Percentiles rank a stretch among this genome's conserved stretches.
phyloP scores from a whole-genome alignment of 1,140 invertebrate species.

The Bombus superbus region DNA sequence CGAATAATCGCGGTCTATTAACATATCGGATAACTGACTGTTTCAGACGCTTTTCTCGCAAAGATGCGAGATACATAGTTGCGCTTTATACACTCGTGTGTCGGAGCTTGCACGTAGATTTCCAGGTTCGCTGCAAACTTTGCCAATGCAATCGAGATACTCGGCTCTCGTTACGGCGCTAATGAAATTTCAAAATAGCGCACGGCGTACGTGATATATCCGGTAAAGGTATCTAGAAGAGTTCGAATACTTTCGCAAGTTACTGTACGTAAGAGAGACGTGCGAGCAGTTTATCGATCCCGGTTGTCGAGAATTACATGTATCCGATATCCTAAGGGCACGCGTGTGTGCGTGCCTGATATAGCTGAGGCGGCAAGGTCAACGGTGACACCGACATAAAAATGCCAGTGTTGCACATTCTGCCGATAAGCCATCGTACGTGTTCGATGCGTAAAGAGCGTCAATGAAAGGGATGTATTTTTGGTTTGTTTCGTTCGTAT shows the following conservation, averaged over 20 bases:
- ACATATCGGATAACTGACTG: too few relatives aligned
- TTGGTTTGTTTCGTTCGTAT: neutral
- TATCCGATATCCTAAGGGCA: constrained; percentile 11
- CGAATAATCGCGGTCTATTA: too few relatives aligned
- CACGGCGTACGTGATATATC: too few relatives aligned
- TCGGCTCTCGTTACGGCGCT: neutral
- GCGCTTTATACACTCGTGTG: too few relatives aligned
- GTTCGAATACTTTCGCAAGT: neutral
- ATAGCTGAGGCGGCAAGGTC: constrained; percentile 53
- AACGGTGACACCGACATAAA: constrained; percentile 41
- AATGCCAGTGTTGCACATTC: constrained; percentile 47
- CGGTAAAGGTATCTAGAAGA: too few relatives aligned
- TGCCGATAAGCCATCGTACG: constrained; percentile 56
- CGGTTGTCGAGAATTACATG: constrained; percentile 29
- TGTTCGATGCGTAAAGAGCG: constrained; percentile 28
- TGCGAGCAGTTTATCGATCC: constrained; percentile 52
- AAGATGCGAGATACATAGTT: too few relatives aligned
- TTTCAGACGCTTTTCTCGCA: too few relatives aligned
- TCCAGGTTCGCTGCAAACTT: too few relatives aligned
- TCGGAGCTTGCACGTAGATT: too few relatives aligned
- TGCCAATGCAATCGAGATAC: too few relatives aligned
- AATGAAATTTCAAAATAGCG: neutral
- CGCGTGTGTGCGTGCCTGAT: neutral
- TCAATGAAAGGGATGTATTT: constrained; percentile 10
- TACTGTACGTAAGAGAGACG: constrained; percentile 7